Evolutionary conservation across 2,888 invertebrate species (phyloP).

Genomic region (Meta bourneti): DNA sequence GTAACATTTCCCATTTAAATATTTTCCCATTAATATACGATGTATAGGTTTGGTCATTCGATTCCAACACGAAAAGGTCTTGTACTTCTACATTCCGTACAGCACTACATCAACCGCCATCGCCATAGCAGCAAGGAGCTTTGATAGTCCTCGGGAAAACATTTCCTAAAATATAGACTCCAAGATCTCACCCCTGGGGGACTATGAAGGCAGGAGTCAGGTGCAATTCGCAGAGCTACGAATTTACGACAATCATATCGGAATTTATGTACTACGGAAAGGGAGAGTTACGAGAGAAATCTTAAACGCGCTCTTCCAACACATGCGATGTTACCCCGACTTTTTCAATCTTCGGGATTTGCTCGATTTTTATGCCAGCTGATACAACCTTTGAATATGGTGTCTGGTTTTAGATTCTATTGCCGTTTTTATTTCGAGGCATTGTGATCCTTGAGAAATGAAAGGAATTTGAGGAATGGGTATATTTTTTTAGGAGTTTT

Average conservation of each 20-base stretch:
- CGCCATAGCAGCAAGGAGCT: no score
- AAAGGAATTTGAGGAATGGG: no score
- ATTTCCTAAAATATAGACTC: no score
- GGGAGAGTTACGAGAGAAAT: constrained; percentile 6
- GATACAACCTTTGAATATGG: not conserved
- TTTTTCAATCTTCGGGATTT: not conserved
- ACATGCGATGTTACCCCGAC: not conserved
- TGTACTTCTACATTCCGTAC: no score
- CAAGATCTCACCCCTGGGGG: not conserved
- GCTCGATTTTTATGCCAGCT: constrained; percentile 1
- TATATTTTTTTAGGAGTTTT: no score
- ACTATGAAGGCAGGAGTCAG: not conserved
- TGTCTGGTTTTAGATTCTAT: not conserved
- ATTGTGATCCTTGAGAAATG: no score
- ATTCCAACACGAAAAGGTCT: no score
- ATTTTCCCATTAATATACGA: no score
- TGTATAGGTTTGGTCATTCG: no score
- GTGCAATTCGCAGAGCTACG: constrained; percentile 19
- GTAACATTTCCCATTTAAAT: no score
- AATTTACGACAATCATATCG: constrained; percentile 45
- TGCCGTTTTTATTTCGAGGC: not conserved
- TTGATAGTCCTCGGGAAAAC: no score
- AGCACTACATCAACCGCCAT: no score
- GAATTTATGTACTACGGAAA: constrained; percentile 39
- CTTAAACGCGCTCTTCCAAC: constrained; percentile 7